Evolutionary conservation across 2,797 vertebrate species (phyloP).

Genomic region (Micromesistius poutassou): DNA sequence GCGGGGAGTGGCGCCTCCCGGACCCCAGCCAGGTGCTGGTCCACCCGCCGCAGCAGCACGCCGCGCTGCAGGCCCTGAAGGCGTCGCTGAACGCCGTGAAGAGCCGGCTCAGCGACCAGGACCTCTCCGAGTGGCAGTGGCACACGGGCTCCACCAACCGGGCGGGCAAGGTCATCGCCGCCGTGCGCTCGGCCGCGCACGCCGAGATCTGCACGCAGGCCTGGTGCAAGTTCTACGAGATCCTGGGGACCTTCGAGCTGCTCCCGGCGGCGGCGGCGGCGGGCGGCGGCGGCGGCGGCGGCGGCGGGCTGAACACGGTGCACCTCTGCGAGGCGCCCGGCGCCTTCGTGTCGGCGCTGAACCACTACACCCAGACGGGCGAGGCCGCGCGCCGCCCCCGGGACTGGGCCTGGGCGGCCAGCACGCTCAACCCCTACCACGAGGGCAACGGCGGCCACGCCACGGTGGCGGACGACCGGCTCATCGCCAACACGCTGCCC

Average conservation of each 20-base stretch:
- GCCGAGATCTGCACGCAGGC: constrained; percentile 96
- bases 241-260: constrained; percentile 79
- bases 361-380: constrained; percentile 87
- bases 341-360: constrained; percentile 90
- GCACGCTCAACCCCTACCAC: constrained; percentile 91
- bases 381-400: constrained; percentile 69
- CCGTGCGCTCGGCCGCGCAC: constrained; percentile 78
- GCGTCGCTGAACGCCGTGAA: constrained; percentile 87
- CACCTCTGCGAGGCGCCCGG: constrained; percentile 96
- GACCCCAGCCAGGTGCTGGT: constrained; percentile 70
- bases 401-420: constrained; percentile 91
- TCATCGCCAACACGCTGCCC: constrained; percentile 87
- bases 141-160: constrained; percentile 93
- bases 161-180: constrained; percentile 83
- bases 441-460: constrained; percentile 83
- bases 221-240: constrained; percentile 95
- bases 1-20: constrained; percentile 81
- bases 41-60: constrained; percentile 61
- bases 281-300: constrained; percentile 70
- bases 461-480: constrained; percentile 89
- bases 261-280: constrained; percentile 77
- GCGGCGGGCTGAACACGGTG: constrained; percentile 81
- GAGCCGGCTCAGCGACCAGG: constrained; percentile 90
- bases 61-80: constrained; percentile 80
- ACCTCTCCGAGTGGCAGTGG: constrained; percentile 87